Conservation (phyloP, 2,797 vertebrate genomes). For the Anas flavirostris region DNA sequence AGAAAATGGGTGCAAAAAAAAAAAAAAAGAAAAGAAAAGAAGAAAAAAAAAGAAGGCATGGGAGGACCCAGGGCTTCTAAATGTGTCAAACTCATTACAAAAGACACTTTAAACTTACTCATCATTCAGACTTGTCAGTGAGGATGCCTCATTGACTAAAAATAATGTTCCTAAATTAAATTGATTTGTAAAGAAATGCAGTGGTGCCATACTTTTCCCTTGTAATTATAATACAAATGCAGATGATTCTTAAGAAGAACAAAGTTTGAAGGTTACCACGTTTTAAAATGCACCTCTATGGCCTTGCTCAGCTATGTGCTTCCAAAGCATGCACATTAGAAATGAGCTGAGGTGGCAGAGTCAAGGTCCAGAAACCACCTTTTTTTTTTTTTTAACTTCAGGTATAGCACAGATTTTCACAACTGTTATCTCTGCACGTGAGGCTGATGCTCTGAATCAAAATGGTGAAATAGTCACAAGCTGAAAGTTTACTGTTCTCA, state of each 20-base stretch:
- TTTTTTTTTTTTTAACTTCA: background rate
- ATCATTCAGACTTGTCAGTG: background rate
- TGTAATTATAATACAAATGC: background rate
- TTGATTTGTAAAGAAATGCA: background rate
- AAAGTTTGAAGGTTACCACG: background rate
- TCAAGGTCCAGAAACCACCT: background rate
- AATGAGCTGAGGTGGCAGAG: background rate
- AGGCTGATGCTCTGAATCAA: background rate
- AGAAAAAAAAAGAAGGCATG: background rate
- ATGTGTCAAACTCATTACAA: conserved; percentile 22
- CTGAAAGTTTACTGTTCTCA: background rate
- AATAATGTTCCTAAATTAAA: background rate
- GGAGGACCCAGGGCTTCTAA: background rate
- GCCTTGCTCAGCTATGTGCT: background rate
- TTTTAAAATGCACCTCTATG: background rate
- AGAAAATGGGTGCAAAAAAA: background rate
- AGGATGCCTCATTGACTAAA: background rate
- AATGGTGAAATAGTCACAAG: background rate
- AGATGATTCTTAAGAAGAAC: background rate
- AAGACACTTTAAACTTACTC: background rate
- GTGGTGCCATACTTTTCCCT: background rate
- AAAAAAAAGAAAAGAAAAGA: background rate
- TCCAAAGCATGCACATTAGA: background rate
- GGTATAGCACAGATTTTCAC: background rate
- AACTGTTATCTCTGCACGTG: background rate